Evolutionary conservation across 2,797 vertebrate species (phyloP), one percentile per base, ranked within the genome.

Genomic region (Peromyscus attwateri): DNA sequence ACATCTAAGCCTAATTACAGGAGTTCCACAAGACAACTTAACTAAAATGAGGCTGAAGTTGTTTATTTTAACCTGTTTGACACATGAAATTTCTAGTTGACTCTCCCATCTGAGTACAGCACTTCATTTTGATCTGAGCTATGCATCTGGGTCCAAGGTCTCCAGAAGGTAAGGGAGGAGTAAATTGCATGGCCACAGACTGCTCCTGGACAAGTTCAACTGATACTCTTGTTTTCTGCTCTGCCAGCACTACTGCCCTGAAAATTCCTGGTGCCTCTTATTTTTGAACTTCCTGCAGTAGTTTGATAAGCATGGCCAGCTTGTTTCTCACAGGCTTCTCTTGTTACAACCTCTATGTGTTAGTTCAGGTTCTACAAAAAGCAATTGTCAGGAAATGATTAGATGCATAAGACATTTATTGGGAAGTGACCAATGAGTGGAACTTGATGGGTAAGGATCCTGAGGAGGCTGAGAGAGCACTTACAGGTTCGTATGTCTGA

Each of bases 1-100:
- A 23, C 6, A 70, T 52, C 62, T 92, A 89, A 87, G 68, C n/a
- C 27, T 87, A 31, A 82, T 75, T 76, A 46, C 46, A 89, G 0
- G 90, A 75, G 60, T 85, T 96, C 29, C 46, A 68, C 29, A 21
- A 89, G 21, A 76, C 49, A 87, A 4, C 2, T 57, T 68, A 60
- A 7, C 12, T 37, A 40, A 19, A 94, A 71, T n/a, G 68, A 95
- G 25, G 34, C 75, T 88, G 13, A 89, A 29, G 29, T n/a, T 94
- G 27, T 95, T 93, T 70, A 75, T 95, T 97, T 96, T 94, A 85
- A 71, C 23, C 80, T 87, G 27, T 81, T 94, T 96, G 91, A 80
- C 49, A 94, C 1, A 4, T 66, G 31, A 80, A 89, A 10, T 94
- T 95, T 92, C 83, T 19, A 60, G 12, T 92, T 94, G 79, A 70